Percentiles rank a stretch among this genome's conserved stretches.
These are phyloP conservation scores for Platycheirus rosarum DNA, from an alignment of 2,888 invertebrate species.

Conservation along the genomic window DNA sequence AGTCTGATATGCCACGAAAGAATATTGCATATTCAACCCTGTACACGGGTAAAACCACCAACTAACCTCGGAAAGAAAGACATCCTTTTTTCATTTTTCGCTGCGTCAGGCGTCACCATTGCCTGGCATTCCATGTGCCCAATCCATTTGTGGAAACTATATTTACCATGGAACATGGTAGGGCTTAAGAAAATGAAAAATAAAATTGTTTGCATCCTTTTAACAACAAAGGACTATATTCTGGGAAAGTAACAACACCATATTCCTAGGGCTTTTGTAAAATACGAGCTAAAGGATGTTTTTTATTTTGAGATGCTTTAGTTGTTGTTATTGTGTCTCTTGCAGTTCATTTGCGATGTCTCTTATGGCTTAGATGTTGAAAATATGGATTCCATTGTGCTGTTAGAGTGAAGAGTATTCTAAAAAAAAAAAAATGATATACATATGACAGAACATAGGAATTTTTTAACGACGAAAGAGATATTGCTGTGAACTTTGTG, in stretches of 20 bases:
- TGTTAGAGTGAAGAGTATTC: no score
- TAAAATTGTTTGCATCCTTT: conserved; percentile 53
- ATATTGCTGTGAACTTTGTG: no score
- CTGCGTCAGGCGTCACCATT: conserved; percentile 3
- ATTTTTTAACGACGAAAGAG: no score
- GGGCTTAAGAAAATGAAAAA: conserved; percentile 29
- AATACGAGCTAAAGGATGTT: not conserved
- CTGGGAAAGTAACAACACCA: conserved; percentile 22
- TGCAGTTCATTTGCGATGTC: conserved; percentile 19
- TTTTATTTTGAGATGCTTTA: not conserved
- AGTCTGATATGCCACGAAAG: conserved; percentile 30
- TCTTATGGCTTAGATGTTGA: not conserved
- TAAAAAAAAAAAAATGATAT: not conserved
- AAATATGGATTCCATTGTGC: not conserved
- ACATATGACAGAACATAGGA: no score
- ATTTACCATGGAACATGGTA: not conserved
- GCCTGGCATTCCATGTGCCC: conserved; percentile 18
- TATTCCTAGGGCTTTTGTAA: conserved; percentile 18
- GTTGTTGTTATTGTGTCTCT: conserved; percentile 26
- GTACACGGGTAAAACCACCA: conserved; percentile 31
- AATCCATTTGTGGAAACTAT: conserved; percentile 12
- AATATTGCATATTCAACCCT: conserved; percentile 43
- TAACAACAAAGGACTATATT: conserved; percentile 46
- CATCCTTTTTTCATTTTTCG: conserved; percentile 20
- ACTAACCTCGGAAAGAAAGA: conserved; percentile 35